Evolutionary conservation across 2,888 invertebrate species (phyloP).

Genomic region (Lagria hirta): DNA sequence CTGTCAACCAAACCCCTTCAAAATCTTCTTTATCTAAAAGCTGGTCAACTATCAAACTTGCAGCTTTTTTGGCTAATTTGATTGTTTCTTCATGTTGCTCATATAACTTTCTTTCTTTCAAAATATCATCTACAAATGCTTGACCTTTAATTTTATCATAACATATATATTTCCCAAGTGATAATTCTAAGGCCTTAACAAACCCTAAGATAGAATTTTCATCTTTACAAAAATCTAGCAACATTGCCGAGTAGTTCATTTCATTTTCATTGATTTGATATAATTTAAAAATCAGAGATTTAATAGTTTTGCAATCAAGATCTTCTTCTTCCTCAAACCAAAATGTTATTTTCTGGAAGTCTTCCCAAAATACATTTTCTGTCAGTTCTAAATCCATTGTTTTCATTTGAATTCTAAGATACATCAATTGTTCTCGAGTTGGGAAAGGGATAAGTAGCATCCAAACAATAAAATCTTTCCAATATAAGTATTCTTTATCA

Average conservation of each 20-base stretch:
- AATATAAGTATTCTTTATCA: constrained; percentile 60
- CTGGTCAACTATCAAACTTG: constrained; percentile 38
- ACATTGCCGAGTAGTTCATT: constrained; percentile 64
- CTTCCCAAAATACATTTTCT: constrained; percentile 49
- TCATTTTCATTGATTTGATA: constrained; percentile 55
- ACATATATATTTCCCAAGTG: constrained; percentile 60
- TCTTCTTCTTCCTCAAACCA: constrained; percentile 53
- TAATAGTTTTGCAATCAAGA: constrained; percentile 44
- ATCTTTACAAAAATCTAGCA: constrained; percentile 66
- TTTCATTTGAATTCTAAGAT: constrained; percentile 55
- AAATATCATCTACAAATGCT: constrained; percentile 48
- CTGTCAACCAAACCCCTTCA: constrained; percentile 37
- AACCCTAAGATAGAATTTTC: constrained; percentile 59
- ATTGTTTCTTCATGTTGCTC: constrained; percentile 33
- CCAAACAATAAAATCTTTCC: constrained; percentile 68
- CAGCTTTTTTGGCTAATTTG: constrained; percentile 33
- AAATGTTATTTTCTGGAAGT: constrained; percentile 46
- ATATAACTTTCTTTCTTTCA: constrained; percentile 28
- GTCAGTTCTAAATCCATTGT: constrained; percentile 53
- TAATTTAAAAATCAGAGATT: constrained; percentile 61
- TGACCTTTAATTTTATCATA: constrained; percentile 56
- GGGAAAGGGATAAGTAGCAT: constrained; percentile 62
- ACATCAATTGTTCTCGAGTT: constrained; percentile 57
- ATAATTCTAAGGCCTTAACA: constrained; percentile 60
- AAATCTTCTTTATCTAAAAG: constrained; percentile 41